Evolutionary conservation across 2,113 vertebrate genomes (phyloP), one percentile per base, ranked within the genome.

Genomic region (Prunella himalayana): DNA sequence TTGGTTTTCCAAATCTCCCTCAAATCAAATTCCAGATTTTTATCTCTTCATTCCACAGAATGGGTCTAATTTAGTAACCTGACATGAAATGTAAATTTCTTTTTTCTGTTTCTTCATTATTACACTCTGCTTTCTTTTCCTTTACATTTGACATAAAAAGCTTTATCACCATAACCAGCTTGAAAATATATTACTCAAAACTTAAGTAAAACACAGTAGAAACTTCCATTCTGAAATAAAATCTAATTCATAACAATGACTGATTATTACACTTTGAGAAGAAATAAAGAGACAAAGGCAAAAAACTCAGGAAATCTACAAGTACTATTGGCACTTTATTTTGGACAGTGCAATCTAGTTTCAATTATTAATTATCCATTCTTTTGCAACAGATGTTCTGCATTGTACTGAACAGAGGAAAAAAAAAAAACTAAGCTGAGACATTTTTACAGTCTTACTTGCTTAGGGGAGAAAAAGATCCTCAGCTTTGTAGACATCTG

Each of bases 301-400:
- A 92, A 90, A 75, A 35, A 1, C 31, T 72, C 66, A n/a, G 24
- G 47, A 90, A 91, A 90, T 28, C 47, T 70, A 53, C 31, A 77
- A 80, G 16, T 69, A 70, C 47, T 54, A 49, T 2, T 51, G 47
- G 39, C 63, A 87, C 37, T 79, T 75, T 27, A 45, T 68, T 92
- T 77, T 86, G 81, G 94, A 76, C 28, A 60, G 33, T 41, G 24
- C 30, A 66, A 71, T 69, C 75, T 31, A 80, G 42, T 72, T 82
- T 85, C 66, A 95, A 77, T 92, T 90, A 95, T 91, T 95, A 94
- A 95, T 90, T 37, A 80, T 77, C 54, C 70, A 39, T 85, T 93
- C 39, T 83, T 80, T 56, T 68, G 44, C 92, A 95, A 77, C 87
- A 96, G 76, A 95, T 92, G 92, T 81, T 94, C 56, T 75, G 33